These are phyloP conservation scores for Acipenser oxyrinchus DNA, from an alignment of 2,797 vertebrate species.

Conservation along the genomic window DNA sequence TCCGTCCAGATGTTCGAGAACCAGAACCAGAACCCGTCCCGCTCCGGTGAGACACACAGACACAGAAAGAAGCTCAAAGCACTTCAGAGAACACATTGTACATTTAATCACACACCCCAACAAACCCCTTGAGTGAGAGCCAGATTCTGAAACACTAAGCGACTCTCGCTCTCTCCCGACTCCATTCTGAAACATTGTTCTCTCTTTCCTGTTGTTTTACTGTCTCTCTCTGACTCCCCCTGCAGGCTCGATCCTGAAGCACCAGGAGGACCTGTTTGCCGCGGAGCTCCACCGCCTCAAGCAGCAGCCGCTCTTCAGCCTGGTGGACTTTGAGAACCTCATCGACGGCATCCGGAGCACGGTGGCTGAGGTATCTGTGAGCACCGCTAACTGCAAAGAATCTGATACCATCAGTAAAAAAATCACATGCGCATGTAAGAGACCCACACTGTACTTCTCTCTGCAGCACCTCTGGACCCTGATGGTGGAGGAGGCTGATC, in stretches of 20 bases:
- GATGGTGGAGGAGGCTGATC: constrained; percentile 93
- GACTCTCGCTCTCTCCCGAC: too few relatives aligned
- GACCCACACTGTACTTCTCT: constrained; percentile 12
- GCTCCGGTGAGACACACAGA: constrained; percentile 65
- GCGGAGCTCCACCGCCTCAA: constrained; percentile 87
- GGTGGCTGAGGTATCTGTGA: constrained; percentile 77
- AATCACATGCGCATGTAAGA: background rate
- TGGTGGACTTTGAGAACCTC: constrained; percentile 90
- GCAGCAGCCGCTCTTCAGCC: constrained; percentile 84
- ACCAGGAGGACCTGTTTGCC: constrained; percentile 89
- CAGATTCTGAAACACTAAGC: background rate
- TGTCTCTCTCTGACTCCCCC: background rate
- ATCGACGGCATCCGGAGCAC: constrained; percentile 89
- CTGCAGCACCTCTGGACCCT: constrained; percentile 91
- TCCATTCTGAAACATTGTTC: too few relatives aligned
- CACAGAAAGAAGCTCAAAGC: background rate
- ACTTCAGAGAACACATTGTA: background rate
- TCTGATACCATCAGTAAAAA: background rate
- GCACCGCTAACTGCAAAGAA: too few relatives aligned
- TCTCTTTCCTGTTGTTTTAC: constrained; percentile 1
- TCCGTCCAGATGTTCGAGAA: constrained; percentile 98
- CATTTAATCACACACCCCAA: background rate
- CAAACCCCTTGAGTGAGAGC: too few relatives aligned
- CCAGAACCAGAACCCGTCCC: constrained; percentile 83
- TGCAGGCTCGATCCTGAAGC: constrained; percentile 88